These are phyloP conservation scores for Andrena bicolor DNA, from an alignment of 2,888 invertebrate genomes.

Conservation along the genomic window DNA sequence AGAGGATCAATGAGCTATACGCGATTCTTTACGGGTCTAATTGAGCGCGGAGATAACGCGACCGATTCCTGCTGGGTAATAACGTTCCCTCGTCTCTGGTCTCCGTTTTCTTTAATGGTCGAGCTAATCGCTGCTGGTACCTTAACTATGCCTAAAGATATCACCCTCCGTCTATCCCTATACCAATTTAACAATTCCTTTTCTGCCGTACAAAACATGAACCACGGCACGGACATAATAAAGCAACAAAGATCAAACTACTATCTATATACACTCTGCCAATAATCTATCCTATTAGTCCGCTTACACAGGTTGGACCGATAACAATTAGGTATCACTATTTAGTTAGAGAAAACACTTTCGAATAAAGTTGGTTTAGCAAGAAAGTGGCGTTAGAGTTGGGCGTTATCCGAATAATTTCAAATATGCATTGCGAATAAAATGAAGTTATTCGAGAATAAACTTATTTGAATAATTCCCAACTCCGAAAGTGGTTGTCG, in stretches of 20 bases:
- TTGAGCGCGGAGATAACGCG: conserved; percentile 84
- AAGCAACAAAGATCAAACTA: background rate
- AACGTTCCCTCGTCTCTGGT: conserved; percentile 76
- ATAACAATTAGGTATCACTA: too few species aligned
- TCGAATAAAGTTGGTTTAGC: too few species aligned
- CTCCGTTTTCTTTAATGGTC: conserved; percentile 78
- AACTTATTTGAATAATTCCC: too few species aligned
- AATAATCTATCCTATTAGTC: too few species aligned
- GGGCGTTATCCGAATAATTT: too few species aligned
- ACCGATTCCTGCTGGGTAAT: conserved; percentile 78
- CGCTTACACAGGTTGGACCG: too few species aligned
- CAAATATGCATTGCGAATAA: too few species aligned
- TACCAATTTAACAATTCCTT: background rate
- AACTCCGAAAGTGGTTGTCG: too few species aligned
- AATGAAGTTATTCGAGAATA: too few species aligned
- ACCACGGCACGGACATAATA: background rate
- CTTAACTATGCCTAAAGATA: conserved; percentile 70
- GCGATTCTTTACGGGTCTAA: conserved; percentile 83
- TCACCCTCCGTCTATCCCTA: conserved; percentile 33
- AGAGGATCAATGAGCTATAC: conserved; percentile 79
- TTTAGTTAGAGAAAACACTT: too few species aligned
- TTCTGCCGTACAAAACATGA: background rate
- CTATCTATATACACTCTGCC: too few species aligned
- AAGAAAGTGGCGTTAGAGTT: too few species aligned
- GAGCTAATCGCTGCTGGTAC: conserved; percentile 84